phyloP scores from a whole-genome alignment of 2,888 invertebrate genomes.

The Leptura quadrifasciata region DNA sequence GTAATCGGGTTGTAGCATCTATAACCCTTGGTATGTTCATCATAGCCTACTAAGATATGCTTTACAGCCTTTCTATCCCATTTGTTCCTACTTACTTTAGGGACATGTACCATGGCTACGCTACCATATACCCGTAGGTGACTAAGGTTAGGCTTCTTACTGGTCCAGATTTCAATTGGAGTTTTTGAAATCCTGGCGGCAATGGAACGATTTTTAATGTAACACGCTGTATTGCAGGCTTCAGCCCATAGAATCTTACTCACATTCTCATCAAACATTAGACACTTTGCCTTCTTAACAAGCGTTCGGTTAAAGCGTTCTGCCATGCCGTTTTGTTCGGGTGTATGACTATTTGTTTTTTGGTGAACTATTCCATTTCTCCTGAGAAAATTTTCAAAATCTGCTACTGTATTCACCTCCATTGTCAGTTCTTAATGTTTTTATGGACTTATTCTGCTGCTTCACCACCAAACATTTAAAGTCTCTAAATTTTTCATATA shows the following conservation, averaged over 20 bases:
- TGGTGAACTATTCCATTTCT: constrained; percentile 59
- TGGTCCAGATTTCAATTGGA: constrained; percentile 48
- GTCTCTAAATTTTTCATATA: constrained; percentile 54
- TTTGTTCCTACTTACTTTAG: constrained; percentile 55
- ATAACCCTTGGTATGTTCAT: constrained; percentile 58
- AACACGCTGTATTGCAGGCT: constrained; percentile 50
- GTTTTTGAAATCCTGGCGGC: constrained; percentile 41
- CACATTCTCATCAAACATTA: constrained; percentile 48
- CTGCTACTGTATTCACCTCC: constrained; percentile 56
- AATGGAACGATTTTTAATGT: constrained; percentile 44
- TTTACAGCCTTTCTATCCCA: constrained; percentile 56
- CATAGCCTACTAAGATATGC: constrained; percentile 60
- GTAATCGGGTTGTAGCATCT: constrained; percentile 49
- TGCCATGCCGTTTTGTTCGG: constrained; percentile 62
- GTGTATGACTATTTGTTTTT: constrained; percentile 59
- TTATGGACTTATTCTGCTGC: constrained; percentile 59
- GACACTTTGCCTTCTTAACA: constrained; percentile 55
- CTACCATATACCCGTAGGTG: constrained; percentile 56
- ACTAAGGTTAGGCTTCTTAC: constrained; percentile 51
- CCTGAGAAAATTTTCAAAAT: constrained; percentile 42
- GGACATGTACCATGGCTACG: constrained; percentile 53
- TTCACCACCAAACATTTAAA: constrained; percentile 62
- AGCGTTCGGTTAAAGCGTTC: constrained; percentile 55
- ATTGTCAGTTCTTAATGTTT: constrained; percentile 59
- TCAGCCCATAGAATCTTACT: constrained; percentile 50